Evolutionary conservation across 1,140 invertebrate species (phyloP), one percentile per base, ranked within the genome.

Genomic region (Galendromus occidentalis): DNA sequence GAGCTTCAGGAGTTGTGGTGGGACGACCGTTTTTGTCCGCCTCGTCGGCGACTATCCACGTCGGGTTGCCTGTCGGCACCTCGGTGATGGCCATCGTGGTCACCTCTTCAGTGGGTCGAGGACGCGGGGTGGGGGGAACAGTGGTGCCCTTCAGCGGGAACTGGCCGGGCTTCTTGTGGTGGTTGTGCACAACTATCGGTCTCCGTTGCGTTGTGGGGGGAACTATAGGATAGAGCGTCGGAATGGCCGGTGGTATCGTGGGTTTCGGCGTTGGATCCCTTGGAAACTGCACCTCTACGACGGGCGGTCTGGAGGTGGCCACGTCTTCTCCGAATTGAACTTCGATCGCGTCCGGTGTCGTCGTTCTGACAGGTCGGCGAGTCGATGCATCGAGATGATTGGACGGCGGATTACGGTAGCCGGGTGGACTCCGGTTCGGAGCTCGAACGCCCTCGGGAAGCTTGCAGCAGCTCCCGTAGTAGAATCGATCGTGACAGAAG

Each of bases 401-500:
- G 59, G 45, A 71, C 67, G 70, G 33, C 4, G 33, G 33, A 39
- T 39, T 9, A 6, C 9, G 65, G 22, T 66, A 68, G 39, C 66
- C 65, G 1, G 25, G 17, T 18, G 0, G 18, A 18, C 20, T 66
- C 28, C 12, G 44, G 14, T 14, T 39, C 33, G 33, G 9, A 9
- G 33, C 33, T 9, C 9, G 33, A 9, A 39, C 33, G 4, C 33
- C 65, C 25, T 68, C 44, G 42, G 67, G 47, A 9, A 72, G 66
- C 25, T 72, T 64, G 68, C 89, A 93, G 73, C 89, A 93, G 4
- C 88, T 86, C 6, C 89, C 89, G 71, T 91, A 91, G 4, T 92
- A 79, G 72, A 92, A 90, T 1, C 86, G 87, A 73, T 92, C 88
- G 82, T 91, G 87, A 70, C 90, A 93, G 5, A 88, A 83, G 0